Evolutionary conservation across 2,113 vertebrate genomes (phyloP).

Genomic region (Scortum barcoo): DNA sequence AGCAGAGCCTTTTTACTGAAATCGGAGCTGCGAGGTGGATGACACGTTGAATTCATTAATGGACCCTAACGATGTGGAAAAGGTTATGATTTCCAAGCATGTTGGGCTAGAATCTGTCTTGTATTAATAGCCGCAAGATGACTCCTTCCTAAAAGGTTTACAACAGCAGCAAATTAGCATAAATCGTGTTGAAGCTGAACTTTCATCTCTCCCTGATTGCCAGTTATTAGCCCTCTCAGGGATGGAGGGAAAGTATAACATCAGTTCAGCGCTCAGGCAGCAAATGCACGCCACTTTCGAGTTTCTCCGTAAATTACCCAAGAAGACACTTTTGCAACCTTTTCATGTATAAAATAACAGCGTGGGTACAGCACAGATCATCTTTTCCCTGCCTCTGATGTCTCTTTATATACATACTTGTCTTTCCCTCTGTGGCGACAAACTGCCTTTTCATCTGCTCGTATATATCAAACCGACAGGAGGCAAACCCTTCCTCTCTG

Average conservation of each 20-base stretch:
- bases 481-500: not conserved
- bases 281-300: not conserved
- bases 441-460: not conserved
- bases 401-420: not conserved
- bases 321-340: slow-evolving; percentile 33
- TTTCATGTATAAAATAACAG: slow-evolving; percentile 45
- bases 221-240: slow-evolving; percentile 29
- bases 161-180: slow-evolving; percentile 42
- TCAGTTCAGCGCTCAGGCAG: slow-evolving; percentile 1
- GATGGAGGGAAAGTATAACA: slow-evolving; percentile 15
- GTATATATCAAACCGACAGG: not conserved
- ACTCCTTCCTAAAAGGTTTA: slow-evolving; percentile 15
- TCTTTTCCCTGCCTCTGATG: slow-evolving; percentile 4
- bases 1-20: not conserved
- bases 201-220: slow-evolving; percentile 47
- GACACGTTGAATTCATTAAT: slow-evolving; percentile 20
- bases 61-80: slow-evolving; percentile 28
- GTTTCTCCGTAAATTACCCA: slow-evolving; percentile 17
- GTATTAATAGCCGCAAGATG: not conserved
- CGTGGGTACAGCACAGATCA: not conserved
- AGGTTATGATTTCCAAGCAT: slow-evolving; percentile 18
- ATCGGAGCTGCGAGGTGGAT: not conserved
- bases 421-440: not conserved
- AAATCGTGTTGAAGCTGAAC: slow-evolving; percentile 39
- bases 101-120: not conserved